Percentiles rank a stretch among this genome's conserved stretches.
phyloP scores from a whole-genome alignment of 2,113 vertebrate species.

The Mesitornis unicolor region DNA sequence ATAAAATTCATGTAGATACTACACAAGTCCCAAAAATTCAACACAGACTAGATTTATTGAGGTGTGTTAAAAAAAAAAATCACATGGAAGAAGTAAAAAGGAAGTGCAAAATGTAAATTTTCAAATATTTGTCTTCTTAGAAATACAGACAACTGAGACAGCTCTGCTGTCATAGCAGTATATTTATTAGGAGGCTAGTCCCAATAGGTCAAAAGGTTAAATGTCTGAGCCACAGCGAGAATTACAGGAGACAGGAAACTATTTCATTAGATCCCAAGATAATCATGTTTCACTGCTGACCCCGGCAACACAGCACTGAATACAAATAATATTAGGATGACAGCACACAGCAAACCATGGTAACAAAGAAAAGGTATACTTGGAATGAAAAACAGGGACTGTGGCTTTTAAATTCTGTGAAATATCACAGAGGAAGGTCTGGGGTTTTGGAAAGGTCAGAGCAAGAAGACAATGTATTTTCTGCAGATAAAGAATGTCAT shows the following conservation, averaged over 20 bases:
- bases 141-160: background rate
- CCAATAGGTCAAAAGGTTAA: constrained; percentile 28
- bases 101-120: background rate
- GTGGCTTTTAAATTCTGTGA: background rate
- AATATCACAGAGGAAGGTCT: background rate
- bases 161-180: background rate
- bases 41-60: background rate
- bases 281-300: constrained; percentile 18
- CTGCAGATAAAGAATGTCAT: background rate
- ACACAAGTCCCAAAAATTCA: background rate
- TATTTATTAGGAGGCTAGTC: background rate
- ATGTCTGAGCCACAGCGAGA: constrained; percentile 3
- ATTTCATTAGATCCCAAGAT: constrained; percentile 48
- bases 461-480: background rate
- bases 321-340: constrained; percentile 23
- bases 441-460: background rate
- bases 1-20: background rate
- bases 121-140: background rate
- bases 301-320: background rate
- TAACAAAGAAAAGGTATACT: background rate
- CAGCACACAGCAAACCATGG: background rate
- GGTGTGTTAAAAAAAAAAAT: background rate
- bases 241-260: constrained; percentile 42
- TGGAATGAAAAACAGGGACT: background rate
- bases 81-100: background rate